These are phyloP conservation scores for Hemicrepidius hirtus DNA, from an alignment of 2,888 invertebrate species.

Conservation along the genomic window DNA sequence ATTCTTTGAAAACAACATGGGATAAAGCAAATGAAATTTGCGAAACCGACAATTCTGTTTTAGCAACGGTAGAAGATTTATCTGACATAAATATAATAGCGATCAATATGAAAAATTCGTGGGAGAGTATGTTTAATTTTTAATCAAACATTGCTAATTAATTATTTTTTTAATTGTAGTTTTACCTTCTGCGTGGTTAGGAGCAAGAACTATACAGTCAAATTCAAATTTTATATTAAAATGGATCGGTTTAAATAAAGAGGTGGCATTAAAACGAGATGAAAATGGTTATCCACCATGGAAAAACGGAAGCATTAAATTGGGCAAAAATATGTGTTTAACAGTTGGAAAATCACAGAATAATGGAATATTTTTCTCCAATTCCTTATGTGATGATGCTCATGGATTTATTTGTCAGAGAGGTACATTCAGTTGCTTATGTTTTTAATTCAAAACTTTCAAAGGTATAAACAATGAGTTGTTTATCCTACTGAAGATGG, in stretches of 20 bases:
- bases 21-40: constrained; percentile 17
- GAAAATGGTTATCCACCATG: constrained; percentile 15
- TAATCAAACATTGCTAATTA: not conserved
- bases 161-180: constrained; percentile 1
- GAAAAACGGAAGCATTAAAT: not conserved
- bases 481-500: no score
- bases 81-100: not conserved
- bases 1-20: constrained; percentile 18
- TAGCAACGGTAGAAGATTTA: constrained; percentile 9
- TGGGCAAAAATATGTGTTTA: not conserved
- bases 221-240: not conserved
- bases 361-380: not conserved
- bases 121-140: not conserved
- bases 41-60: not conserved
- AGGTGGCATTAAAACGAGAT: not conserved
- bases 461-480: no score
- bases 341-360: not conserved
- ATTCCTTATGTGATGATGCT: constrained; percentile 2
- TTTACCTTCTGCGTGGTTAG: constrained; percentile 2
- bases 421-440: no score
- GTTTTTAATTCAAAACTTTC: no score
- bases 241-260: not conserved
- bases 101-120: not conserved
- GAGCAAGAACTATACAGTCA: not conserved
- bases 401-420: constrained; percentile 12